These are phyloP conservation scores for Patella ulyssiponensis DNA, from an alignment of 2,888 invertebrate species.

Conservation along the genomic window DNA sequence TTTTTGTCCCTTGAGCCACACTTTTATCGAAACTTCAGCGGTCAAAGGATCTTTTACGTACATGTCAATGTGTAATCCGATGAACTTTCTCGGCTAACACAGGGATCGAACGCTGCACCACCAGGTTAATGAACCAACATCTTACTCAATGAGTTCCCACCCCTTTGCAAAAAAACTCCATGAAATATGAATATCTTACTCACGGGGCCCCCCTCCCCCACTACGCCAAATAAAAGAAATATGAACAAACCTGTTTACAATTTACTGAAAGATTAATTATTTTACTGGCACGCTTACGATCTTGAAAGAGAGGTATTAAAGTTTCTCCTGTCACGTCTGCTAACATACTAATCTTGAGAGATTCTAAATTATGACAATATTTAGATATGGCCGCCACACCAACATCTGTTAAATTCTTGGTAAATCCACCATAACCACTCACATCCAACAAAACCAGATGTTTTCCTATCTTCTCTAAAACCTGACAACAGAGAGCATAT, in stretches of 20 bases:
- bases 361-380: conserved; percentile 56
- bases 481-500: conserved; percentile 39
- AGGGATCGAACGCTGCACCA: too few relatives aligned
- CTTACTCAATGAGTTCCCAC: not conserved
- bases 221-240: not conserved
- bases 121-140: too few relatives aligned
- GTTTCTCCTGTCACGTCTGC: conserved; percentile 48
- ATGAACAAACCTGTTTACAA: conserved; percentile 53
- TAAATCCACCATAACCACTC: conserved; percentile 51
- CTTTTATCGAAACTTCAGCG: too few relatives aligned
- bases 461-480: conserved; percentile 55
- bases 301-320: conserved; percentile 55
- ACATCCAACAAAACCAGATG: conserved; percentile 56
- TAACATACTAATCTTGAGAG: conserved; percentile 56
- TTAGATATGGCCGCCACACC: conserved; percentile 54
- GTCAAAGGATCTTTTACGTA: too few relatives aligned
- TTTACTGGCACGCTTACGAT: conserved; percentile 46
- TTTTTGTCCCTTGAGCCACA: too few relatives aligned
- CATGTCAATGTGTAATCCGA: too few relatives aligned
- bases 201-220: too few relatives aligned
- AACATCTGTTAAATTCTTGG: conserved; percentile 54
- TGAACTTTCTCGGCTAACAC: too few relatives aligned
- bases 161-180: too few relatives aligned
- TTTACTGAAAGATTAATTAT: conserved; percentile 53
- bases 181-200: not conserved